Conservation (phyloP, 2,113 vertebrate genomes). For the Sigmodon hispidus region DNA sequence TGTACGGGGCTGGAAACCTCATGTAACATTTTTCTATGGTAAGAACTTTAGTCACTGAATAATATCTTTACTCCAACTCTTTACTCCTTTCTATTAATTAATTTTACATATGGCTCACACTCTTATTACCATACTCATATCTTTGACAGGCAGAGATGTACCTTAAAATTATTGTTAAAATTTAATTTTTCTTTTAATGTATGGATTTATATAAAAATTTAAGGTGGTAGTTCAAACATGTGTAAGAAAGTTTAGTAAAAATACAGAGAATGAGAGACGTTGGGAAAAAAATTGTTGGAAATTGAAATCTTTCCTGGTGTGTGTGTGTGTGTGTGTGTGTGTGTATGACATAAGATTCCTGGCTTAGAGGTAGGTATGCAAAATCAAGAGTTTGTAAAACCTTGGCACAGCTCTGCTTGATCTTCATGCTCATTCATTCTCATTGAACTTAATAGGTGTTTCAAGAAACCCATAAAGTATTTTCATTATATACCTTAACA, state of each 20-base stretch:
- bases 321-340: background rate
- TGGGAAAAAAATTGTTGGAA: background rate
- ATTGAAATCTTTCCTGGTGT: background rate
- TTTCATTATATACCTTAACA: slow-evolving; percentile 44
- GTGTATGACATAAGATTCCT: background rate
- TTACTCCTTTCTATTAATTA: background rate
- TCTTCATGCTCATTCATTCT: slow-evolving; percentile 38
- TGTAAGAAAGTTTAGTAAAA: background rate
- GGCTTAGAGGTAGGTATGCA: background rate
- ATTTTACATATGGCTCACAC: background rate
- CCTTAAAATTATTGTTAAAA: background rate
- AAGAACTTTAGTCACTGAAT: background rate
- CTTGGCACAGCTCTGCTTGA: background rate
- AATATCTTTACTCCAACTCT: background rate
- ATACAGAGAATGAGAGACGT: background rate
- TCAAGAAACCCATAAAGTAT: slow-evolving; percentile 35
- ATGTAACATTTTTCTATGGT: no score
- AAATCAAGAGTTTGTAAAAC: slow-evolving; percentile 24
- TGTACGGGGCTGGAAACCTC: no score
- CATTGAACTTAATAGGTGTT: slow-evolving; percentile 47
- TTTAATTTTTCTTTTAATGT: background rate
- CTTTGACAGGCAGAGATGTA: background rate
- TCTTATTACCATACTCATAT: background rate
- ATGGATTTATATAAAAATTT: background rate
- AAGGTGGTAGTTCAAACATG: background rate